Evolutionary conservation across 2,797 vertebrate genomes (phyloP), one percentile per base, ranked within the genome.

Genomic region (Lepus townsendii): DNA sequence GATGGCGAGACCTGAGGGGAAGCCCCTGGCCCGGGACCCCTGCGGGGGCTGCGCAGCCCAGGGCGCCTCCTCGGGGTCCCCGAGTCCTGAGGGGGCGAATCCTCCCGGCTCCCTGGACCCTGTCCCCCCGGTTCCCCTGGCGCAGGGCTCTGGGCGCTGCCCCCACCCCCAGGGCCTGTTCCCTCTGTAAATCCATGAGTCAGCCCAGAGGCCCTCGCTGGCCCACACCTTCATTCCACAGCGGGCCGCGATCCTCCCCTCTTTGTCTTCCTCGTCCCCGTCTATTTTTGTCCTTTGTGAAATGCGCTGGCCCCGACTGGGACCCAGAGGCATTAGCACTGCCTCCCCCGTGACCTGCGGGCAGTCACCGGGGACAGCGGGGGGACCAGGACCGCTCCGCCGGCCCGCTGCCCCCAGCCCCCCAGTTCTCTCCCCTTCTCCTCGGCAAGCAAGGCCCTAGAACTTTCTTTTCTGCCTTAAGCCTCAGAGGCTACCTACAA

Each of bases 241-340:
- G n/a, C 62, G 57, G 57, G 88, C 76, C 79, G 26, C 83, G 75
- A 90, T 88, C 52, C 0, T 10, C 30, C 84, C 7, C 62, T 42
- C 84, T 97, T 96, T 97, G 93, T 95, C 96, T 95, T 83, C 19
- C 27, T 2, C 32, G 10, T 66, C 93, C 66, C 92, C 72, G 35
- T 95, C 97, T 92, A n/a, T 97, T 97, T 96, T 93, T 96, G 97
- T 91, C 97, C 92, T 79, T 57, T 65, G 38, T 35, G 7, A 38
- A 88, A 93, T 68, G 72, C 88, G 69, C 92, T 91, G 90, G 88
- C 80, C 87, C 65, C 52, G 35, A 73, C 72, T 19, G 60, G 92
- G 88, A 96, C 89, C 47, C 77, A 73, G 85, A 68, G 77, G 88
- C 92, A 92, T 96, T 93, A 95, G 92, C 65, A 83, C 93, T 94